A percentile compares a stretch with the other conserved stretches of the same genome.
phyloP scores from a whole-genome alignment of 1,140 invertebrate genomes.

The Drosophila athabasca region DNA sequence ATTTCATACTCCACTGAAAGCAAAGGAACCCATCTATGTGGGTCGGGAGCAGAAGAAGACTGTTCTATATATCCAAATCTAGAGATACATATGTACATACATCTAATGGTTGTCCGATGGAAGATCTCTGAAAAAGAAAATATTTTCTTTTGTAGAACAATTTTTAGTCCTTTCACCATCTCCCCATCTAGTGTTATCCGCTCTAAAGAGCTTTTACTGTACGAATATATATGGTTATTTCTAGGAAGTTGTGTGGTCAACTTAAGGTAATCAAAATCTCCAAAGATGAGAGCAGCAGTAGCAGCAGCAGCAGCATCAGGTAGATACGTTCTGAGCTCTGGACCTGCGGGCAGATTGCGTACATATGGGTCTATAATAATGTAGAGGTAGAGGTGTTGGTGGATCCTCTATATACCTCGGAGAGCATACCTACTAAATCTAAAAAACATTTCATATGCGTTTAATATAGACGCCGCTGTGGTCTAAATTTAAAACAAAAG shows the following conservation, averaged over 20 bases:
- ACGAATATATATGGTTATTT: too few species aligned
- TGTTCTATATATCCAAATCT: constrained; percentile 4
- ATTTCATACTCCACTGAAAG: constrained; percentile 67
- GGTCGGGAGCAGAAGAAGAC: constrained; percentile 7
- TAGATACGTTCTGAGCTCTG: too few species aligned
- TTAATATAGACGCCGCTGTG: constrained; percentile 77
- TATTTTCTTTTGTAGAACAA: too few species aligned
- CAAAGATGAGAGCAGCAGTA: too few species aligned
- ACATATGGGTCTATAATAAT: too few species aligned
- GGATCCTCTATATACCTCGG: constrained; percentile 24
- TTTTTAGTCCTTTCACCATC: too few species aligned
- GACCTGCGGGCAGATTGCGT: too few species aligned
- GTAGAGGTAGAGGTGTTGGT: constrained; percentile 5
- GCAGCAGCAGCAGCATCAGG: too few species aligned
- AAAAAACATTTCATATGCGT: constrained; percentile 81
- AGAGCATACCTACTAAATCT: constrained; percentile 62
- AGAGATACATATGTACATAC: constrained; percentile 9
- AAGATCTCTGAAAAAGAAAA: too few species aligned
- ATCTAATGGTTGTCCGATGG: constrained; percentile 7
- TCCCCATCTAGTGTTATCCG: neutral
- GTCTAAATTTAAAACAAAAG: constrained; percentile 82
- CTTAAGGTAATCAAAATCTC: too few species aligned
- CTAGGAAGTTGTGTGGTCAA: too few species aligned
- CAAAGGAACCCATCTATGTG: constrained; percentile 15
- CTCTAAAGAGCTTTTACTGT: too few species aligned